A percentile compares a stretch with the other conserved stretches of the same genome.
phyloP scores from a whole-genome alignment of 2,113 vertebrate genomes.

The Procapra przewalskii region DNA sequence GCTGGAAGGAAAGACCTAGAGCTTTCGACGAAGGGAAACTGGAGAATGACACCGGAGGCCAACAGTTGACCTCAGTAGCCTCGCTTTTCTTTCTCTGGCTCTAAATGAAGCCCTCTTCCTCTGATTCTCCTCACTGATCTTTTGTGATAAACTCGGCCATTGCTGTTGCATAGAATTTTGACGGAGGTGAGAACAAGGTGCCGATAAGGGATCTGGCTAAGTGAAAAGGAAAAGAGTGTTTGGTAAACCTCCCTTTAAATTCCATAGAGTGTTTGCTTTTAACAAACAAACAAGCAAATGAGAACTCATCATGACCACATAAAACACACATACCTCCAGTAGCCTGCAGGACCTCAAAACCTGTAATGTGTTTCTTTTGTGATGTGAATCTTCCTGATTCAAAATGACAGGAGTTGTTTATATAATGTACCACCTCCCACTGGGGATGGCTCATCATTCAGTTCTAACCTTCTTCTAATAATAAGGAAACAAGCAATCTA shows the following conservation, averaged over 20 bases:
- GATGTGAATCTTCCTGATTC: constrained; percentile 13
- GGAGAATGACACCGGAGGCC: neutral
- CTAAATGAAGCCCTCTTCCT: neutral
- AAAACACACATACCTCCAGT: neutral
- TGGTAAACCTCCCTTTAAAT: neutral
- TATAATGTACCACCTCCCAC: neutral
- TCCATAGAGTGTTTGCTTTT: neutral
- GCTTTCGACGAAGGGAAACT: neutral
- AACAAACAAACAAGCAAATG: neutral
- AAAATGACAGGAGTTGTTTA: constrained; percentile 28
- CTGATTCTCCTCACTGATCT: neutral
- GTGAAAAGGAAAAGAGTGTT: neutral
- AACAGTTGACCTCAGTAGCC: rapidly evolving
- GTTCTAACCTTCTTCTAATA: neutral
- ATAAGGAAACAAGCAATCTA: constrained; percentile 2
- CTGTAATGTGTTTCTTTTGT: constrained; percentile 7
- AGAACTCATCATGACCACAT: neutral
- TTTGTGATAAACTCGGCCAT: neutral
- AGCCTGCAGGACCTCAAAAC: constrained; percentile 4
- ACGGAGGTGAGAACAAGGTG: neutral
- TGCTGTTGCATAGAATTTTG: neutral
- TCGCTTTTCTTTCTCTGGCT: neutral
- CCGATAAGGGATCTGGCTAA: neutral
- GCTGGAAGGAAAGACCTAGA: neutral
- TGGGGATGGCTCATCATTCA: neutral